phyloP scores from a whole-genome alignment of 2,113 vertebrate species.

The Saccopteryx bilineata region DNA sequence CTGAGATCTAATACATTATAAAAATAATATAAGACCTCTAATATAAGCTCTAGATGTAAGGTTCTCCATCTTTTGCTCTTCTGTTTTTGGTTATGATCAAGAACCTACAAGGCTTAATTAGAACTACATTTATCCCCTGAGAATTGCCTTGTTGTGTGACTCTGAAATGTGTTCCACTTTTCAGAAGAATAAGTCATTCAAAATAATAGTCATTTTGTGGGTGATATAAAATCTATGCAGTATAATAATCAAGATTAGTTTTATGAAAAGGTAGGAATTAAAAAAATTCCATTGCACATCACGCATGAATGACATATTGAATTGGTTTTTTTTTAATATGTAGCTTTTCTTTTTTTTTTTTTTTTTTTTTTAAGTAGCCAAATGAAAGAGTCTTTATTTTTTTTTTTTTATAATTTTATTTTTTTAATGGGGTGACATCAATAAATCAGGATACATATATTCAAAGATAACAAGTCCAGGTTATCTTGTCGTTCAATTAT shows the following conservation, averaged over 20 bases:
- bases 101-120: background rate
- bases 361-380: too few relatives aligned
- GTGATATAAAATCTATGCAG: background rate
- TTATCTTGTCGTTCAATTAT: too few relatives aligned
- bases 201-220: constrained; percentile 74
- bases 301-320: constrained; percentile 66
- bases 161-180: background rate
- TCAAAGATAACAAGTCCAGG: too few relatives aligned
- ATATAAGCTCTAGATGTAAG: constrained; percentile 38
- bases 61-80: background rate
- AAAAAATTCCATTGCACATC: background rate
- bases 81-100: background rate
- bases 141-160: constrained; percentile 14
- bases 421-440: too few relatives aligned
- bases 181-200: constrained; percentile 61
- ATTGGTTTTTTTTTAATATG: too few relatives aligned
- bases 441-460: too few relatives aligned
- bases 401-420: too few relatives aligned
- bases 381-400: too few relatives aligned
- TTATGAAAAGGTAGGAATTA: constrained; percentile 68
- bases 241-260: constrained; percentile 80
- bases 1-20: background rate
- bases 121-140: background rate
- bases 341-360: too few relatives aligned
- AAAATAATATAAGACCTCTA: background rate